These are phyloP conservation scores for Nomada lathburiana DNA, from an alignment of 2,888 invertebrate genomes.

Conservation along the genomic window DNA sequence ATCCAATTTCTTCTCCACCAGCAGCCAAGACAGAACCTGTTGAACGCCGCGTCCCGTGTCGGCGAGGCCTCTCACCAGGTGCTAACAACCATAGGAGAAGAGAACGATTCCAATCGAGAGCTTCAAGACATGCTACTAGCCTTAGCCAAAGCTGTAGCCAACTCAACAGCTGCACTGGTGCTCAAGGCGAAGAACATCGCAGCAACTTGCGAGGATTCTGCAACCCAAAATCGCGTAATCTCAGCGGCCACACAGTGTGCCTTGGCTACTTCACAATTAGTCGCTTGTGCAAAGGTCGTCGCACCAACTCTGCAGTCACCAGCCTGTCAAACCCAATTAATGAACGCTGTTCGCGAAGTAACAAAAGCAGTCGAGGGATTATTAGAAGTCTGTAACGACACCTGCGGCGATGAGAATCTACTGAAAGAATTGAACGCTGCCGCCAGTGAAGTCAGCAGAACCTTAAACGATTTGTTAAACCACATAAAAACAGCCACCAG, in stretches of 20 bases:
- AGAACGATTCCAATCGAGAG: constrained; percentile 93
- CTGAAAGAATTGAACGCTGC: constrained; percentile 92
- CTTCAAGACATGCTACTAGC: constrained; percentile 96
- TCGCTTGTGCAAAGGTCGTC: constrained; percentile 98
- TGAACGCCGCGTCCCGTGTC: constrained; percentile 97
- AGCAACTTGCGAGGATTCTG: constrained; percentile 92
- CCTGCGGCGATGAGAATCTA: constrained; percentile 88
- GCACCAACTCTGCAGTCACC: constrained; percentile 93
- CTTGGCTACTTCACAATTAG: constrained; percentile 97
- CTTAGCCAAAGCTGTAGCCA: constrained; percentile 98
- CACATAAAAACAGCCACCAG: constrained; percentile 92
- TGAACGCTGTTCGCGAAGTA: constrained; percentile 96
- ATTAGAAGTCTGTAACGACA: constrained; percentile 92
- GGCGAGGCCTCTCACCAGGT: constrained; percentile 98
- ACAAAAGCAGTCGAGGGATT: constrained; percentile 96
- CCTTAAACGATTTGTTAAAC: constrained; percentile 94
- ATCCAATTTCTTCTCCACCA: constrained; percentile 50
- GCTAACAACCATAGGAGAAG: constrained; percentile 96
- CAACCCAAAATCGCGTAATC: constrained; percentile 94
- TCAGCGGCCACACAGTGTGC: constrained; percentile 99
- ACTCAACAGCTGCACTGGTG: constrained; percentile 98
- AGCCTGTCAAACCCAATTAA: constrained; percentile 95
- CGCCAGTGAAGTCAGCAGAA: constrained; percentile 94
- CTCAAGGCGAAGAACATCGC: constrained; percentile 98
- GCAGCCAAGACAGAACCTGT: constrained; percentile 94